Evolutionary conservation across 2,797 vertebrate genomes (phyloP).

Genomic region (Eremophila alpestris): DNA sequence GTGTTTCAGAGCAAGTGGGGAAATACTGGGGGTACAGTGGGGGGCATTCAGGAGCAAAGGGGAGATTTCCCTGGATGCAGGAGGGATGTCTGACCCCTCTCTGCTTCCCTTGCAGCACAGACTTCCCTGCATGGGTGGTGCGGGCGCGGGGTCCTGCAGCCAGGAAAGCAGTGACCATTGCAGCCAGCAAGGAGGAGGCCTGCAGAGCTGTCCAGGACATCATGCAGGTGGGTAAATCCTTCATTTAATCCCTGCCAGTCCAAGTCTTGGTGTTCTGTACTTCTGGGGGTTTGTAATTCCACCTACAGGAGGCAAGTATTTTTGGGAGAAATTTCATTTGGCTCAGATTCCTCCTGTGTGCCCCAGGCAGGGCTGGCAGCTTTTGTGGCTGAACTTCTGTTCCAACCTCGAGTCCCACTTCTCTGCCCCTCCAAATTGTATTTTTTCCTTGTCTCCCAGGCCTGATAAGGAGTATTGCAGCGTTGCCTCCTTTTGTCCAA

Average conservation of each 20-base stretch:
- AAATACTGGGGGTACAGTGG: neutral
- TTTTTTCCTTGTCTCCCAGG: neutral
- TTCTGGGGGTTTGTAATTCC: neutral
- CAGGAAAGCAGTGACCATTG: slow-evolving; percentile 85
- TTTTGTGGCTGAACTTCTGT: neutral
- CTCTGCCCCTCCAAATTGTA: neutral
- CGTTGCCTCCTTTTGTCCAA: neutral
- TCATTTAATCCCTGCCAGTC: neutral
- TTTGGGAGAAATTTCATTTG: neutral
- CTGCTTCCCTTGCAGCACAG: slow-evolving; percentile 74
- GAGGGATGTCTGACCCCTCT: neutral
- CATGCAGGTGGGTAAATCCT: slow-evolving; percentile 81
- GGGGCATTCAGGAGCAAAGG: neutral
- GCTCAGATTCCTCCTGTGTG: neutral
- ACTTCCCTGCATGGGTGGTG: slow-evolving; percentile 88
- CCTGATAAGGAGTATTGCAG: neutral
- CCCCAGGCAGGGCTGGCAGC: neutral
- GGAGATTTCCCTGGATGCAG: neutral
- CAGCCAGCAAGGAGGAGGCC: slow-evolving; percentile 84
- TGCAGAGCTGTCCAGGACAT: slow-evolving; percentile 88
- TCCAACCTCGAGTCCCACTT: neutral
- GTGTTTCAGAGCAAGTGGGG: neutral
- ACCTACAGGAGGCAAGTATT: neutral
- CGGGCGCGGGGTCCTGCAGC: slow-evolving; percentile 84
- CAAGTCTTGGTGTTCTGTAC: neutral